phyloP scores from a whole-genome alignment of 1,140 invertebrate genomes.

The Linepithema humile region DNA sequence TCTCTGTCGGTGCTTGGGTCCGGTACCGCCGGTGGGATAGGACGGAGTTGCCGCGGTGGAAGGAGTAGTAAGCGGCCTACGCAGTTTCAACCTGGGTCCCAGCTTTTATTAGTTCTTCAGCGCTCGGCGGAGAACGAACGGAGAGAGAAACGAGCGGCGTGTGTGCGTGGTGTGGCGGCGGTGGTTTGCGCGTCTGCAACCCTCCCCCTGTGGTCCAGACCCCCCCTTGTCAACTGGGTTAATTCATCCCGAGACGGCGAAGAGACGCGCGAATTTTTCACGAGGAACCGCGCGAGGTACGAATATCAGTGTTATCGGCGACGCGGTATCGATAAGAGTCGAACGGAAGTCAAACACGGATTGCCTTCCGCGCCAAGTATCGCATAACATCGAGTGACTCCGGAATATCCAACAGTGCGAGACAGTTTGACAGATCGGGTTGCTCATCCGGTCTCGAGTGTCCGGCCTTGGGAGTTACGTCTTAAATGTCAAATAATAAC shows the following conservation, averaged over 20 bases:
- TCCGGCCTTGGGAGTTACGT: not conserved
- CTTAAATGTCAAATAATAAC: not conserved
- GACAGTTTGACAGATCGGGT: not conserved
- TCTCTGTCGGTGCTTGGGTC: conserved; percentile 64
- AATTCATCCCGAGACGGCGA: not conserved
- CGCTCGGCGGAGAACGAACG: conserved; percentile 81
- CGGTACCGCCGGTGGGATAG: conserved; percentile 70
- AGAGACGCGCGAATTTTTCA: not conserved
- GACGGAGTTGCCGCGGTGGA: conserved; percentile 73
- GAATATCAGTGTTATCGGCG: conserved; percentile 2
- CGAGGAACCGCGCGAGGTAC: conserved; percentile 42
- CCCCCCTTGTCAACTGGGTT: conserved; percentile 24
- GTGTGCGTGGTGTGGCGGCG: conserved; percentile 47
- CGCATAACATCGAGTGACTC: conserved; percentile 1
- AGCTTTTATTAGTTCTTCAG: conserved; percentile 83
- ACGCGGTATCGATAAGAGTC: not conserved
- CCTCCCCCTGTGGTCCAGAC: conserved; percentile 21
- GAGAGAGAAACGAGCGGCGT: conserved; percentile 52
- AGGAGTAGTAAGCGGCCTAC: conserved; percentile 82
- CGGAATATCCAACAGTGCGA: conserved; percentile 15
- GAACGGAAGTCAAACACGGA: not conserved
- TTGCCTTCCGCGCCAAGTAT: not conserved
- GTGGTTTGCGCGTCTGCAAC: conserved; percentile 1
- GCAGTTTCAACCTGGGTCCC: conserved; percentile 80
- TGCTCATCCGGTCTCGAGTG: not conserved